A percentile compares a stretch with the other conserved stretches of the same genome.
phyloP scores from a whole-genome alignment of 2,113 vertebrate genomes.

The Furnarius figulus region DNA sequence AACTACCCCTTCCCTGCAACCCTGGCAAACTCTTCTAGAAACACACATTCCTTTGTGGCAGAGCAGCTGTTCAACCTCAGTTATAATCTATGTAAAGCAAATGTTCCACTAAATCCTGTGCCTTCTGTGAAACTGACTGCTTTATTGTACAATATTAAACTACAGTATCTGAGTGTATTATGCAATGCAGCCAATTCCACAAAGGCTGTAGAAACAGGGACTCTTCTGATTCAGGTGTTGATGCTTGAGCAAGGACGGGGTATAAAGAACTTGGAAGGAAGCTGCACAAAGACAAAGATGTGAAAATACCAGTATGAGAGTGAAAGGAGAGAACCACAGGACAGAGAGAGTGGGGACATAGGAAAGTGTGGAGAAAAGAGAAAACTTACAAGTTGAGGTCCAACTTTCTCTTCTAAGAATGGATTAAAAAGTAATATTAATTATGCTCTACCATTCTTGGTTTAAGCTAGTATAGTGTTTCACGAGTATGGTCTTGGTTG shows the following conservation, averaged over 20 bases:
- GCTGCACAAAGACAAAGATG: neutral
- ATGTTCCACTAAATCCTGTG: neutral
- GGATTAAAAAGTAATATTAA: neutral
- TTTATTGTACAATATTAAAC: neutral
- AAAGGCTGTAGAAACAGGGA: neutral
- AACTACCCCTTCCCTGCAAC: neutral
- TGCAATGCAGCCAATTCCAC: neutral
- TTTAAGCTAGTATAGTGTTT: neutral
- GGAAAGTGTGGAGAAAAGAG: neutral
- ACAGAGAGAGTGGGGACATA: neutral
- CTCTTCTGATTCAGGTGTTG: neutral
- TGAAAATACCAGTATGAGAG: neutral
- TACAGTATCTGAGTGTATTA: neutral
- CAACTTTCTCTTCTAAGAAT: neutral
- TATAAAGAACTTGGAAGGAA: neutral
- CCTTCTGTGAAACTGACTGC: neutral
- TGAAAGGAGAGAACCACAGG: neutral
- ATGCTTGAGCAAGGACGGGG: neutral
- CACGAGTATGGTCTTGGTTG: neutral
- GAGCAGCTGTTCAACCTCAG: neutral
- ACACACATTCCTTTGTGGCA: fast-evolving
- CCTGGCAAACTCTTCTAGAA: neutral
- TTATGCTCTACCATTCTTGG: neutral
- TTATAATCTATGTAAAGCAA: neutral
- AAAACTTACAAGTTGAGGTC: neutral